These are phyloP conservation scores for Arctocebus calabarensis DNA, from an alignment of 2,797 vertebrate genomes.

Conservation along the genomic window DNA sequence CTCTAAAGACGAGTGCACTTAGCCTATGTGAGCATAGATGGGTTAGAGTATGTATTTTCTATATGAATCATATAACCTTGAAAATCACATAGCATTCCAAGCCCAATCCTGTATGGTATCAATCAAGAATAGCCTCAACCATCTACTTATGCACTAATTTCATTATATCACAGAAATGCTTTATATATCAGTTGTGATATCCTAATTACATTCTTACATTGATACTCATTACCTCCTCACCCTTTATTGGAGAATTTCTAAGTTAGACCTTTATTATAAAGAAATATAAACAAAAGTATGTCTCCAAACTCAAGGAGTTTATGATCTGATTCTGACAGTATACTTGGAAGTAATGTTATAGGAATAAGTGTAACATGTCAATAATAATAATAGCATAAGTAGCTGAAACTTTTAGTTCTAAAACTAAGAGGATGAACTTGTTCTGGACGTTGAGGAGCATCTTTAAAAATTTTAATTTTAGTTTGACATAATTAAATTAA, in stretches of 20 bases:
- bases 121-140: not conserved
- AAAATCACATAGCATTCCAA: not conserved
- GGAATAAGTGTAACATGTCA: not conserved
- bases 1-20: not conserved
- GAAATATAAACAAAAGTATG: not conserved
- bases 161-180: not conserved
- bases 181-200: not conserved
- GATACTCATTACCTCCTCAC: not conserved
- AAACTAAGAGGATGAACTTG: not conserved
- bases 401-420: not conserved
- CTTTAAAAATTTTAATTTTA: not conserved
- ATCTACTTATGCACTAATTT: not conserved
- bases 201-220: not conserved
- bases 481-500: not conserved
- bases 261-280: not conserved
- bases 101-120: not conserved
- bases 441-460: not conserved
- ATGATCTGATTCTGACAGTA: not conserved
- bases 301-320: not conserved
- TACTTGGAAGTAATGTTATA: not conserved
- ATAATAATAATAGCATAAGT: not conserved
- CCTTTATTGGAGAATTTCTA: not conserved
- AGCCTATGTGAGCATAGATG: not conserved
- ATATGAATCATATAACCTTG: not conserved
- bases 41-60: not conserved